Evolutionary conservation across 2,888 invertebrate species (phyloP), one percentile per base, ranked within the genome.

Genomic region (Aproaerema taeniolella): DNA sequence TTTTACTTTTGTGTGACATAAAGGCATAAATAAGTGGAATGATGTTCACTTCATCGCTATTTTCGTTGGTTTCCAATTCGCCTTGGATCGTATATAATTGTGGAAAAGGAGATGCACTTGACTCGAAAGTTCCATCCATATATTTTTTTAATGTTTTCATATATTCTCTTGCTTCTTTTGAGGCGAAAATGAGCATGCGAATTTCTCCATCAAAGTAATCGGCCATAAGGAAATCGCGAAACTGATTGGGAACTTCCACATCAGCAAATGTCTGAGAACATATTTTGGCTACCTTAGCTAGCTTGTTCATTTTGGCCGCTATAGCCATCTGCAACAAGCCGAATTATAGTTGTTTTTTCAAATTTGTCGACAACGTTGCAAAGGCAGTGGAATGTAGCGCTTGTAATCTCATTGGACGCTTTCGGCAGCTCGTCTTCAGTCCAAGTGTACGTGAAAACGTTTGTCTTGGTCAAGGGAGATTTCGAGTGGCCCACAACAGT

Each of bases 401-500:
- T 51, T 11, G 50, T 39, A n/a, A 53, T 45, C 29, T 46, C 37
- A 32, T 53, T 55, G 1, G 52, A 43, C 9, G 39, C 46, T 45
- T 58, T 56, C 8, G 37, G 26, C 10, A 11, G 39, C 24, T 45
- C 32, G 29, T 54, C 40, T 39, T 55, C 53, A 10, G 51, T 53
- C 46, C 56, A 58, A 13, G 15, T 41, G 47, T 58, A 65, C 7
- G 51, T 39, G 32, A 50, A 55, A 3, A 58, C 54, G 39, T 53
- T 63, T 6, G 54, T 41, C 20, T 33, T 36, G 4, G 41, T 49
- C 15, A 62, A 39, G 31, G 46, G 39, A 11, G 33, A 11, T 41
- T 56, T 53, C 15, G 66, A 67, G 32, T 38, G 30, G 13, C 66
- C 64, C 36, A 52, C 42, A 37, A 64, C 61, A 10, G 67, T 45